Base-by-base conservation (phyloP, 2,797 vertebrate species). In the Apogon hyalosoma region DNA sequence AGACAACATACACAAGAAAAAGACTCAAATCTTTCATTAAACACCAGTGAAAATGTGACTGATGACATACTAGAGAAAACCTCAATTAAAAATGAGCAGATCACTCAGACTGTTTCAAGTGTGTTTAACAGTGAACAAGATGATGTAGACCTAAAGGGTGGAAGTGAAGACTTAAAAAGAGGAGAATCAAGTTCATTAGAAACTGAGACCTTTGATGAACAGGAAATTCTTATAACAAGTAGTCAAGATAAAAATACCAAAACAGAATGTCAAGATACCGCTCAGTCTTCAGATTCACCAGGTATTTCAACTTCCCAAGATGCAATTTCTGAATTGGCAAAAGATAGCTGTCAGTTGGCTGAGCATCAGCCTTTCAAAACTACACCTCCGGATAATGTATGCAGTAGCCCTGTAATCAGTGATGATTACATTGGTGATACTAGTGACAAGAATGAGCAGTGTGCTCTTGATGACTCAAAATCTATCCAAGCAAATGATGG, bases 401-500 rank as follows among this genome's bases (percentile, higher is more conserved):
- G 18, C 43, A 21, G 11, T 53, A 57, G 36, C 16, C n/a, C 43
- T 47, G 45, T 68, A 18, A 63, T 61, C 1, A 40, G 15, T 16
- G 58, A 57, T 19, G 28, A 28, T 47, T 28, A 52, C 61, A 60
- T 66, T 5, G 63, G 31, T 11, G 16, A 70, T 60, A 3, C 6
- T 5, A 68, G 11, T 74, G 68, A 73, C 47, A 76, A 77, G 3
- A 63, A 73, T n/a, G 75, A 90, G 46, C 50, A 51, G 42, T 68
- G 64, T 52, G 68, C 77, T 72, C 77, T 73, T 66, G 79, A 62
- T 16, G 67, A 78, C 62, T 57, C 83, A 46, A 69, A 90, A 24
- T 65, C 63, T 10, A 79, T 67, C 62, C 58, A 75, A 15, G 33
- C 74, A 41, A 66, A 61, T 36, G 68, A 69, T 6, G 8, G 4